These are phyloP conservation scores for Dinocampus coccinellae DNA, from an alignment of 2,888 invertebrate genomes.

Conservation along the genomic window DNA sequence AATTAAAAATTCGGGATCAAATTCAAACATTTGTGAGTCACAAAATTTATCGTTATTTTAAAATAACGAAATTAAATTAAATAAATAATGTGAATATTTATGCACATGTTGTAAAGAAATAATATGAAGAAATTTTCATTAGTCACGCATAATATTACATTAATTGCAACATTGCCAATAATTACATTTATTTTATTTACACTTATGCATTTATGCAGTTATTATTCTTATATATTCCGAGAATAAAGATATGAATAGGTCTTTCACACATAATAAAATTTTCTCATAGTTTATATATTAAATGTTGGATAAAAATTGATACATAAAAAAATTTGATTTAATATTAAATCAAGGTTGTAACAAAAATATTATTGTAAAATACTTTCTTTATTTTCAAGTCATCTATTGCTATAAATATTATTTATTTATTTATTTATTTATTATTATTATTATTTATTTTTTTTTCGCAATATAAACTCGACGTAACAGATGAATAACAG, in stretches of 20 bases:
- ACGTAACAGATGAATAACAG: constrained; percentile 10
- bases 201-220: background rate
- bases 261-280: constrained; percentile 1
- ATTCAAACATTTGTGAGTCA: background rate
- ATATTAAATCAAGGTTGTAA: constrained; percentile 36
- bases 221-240: background rate
- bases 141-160: background rate
- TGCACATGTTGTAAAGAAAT: background rate
- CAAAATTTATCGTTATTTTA: no score
- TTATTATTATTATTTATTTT: no score
- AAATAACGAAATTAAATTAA: background rate
- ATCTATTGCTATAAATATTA: no score
- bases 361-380: constrained; percentile 27
- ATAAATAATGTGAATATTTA: background rate
- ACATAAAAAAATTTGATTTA: background rate
- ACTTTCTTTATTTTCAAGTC: no score
- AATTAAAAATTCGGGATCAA: background rate
- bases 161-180: background rate
- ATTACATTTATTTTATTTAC: background rate
- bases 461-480: constrained; percentile 25
- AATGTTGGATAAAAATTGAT: background rate
- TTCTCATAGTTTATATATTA: background rate
- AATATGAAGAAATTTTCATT: background rate
- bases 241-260: background rate
- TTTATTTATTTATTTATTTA: no score